Evolutionary conservation across 2,797 vertebrate genomes (phyloP).

Genomic region (Chaenodraco wilsoni): DNA sequence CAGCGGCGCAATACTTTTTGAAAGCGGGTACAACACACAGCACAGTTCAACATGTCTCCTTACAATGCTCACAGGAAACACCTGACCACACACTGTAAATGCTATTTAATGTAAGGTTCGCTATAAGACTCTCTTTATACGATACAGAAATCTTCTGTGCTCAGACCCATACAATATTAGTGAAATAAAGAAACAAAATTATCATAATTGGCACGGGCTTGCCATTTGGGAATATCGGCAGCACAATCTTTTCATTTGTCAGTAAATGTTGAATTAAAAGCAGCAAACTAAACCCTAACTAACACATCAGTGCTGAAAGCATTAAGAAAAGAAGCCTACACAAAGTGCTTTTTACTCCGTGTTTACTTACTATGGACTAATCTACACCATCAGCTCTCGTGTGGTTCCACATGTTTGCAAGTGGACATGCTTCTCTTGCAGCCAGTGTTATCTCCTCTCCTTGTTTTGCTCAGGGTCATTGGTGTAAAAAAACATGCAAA

Average conservation of each 20-base stretch:
- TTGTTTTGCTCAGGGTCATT: conserved; percentile 55
- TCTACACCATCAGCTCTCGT: conserved; percentile 35
- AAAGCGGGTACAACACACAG: conserved; percentile 29
- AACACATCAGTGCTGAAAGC: conserved; percentile 13
- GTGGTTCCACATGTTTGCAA: conserved; percentile 33
- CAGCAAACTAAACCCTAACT: conserved; percentile 23
- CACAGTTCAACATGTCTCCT: conserved; percentile 35
- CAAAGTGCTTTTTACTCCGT: conserved; percentile 8
- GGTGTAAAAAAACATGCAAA: conserved; percentile 55
- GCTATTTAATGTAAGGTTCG: conserved; percentile 10
- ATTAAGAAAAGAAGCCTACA: conserved; percentile 21
- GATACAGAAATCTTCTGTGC: neutral
- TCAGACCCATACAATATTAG: conserved; percentile 8
- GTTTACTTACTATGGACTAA: conserved; percentile 29
- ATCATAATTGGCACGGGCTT: neutral
- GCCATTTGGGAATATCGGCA: neutral
- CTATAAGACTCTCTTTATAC: conserved; percentile 14
- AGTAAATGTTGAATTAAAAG: conserved; percentile 38
- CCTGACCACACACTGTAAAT: conserved; percentile 29
- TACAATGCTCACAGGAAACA: conserved; percentile 45
- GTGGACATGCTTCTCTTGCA: conserved; percentile 11
- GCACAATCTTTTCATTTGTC: neutral
- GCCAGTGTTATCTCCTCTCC: conserved; percentile 48
- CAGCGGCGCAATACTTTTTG: too few species aligned
- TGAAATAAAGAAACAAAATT: conserved; percentile 1